A percentile compares a stretch with the other conserved stretches of the same genome.
These are phyloP conservation scores for Lophotis ruficrista DNA, from an alignment of 2,113 vertebrate genomes.

Conservation along the genomic window DNA sequence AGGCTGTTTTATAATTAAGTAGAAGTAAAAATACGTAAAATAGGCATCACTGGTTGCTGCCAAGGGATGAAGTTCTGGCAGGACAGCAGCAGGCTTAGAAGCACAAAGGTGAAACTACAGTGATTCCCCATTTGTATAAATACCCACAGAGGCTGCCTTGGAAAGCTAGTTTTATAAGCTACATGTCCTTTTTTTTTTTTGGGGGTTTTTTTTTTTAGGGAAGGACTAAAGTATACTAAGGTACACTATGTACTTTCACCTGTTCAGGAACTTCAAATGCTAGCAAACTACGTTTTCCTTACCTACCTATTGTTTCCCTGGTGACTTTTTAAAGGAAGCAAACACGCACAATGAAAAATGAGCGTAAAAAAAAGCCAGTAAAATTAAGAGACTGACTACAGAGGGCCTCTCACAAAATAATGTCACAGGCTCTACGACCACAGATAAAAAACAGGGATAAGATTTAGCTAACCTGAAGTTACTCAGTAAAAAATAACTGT, in stretches of 20 bases:
- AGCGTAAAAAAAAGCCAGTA: background rate
- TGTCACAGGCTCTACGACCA: background rate
- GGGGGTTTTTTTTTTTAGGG: background rate
- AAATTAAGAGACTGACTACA: background rate
- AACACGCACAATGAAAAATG: background rate
- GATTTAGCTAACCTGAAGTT: background rate
- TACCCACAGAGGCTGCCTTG: background rate
- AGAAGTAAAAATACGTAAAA: background rate
- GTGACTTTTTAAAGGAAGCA: slow-evolving; percentile 2
- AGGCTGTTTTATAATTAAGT: slow-evolving; percentile 17
- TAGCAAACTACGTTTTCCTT: background rate
- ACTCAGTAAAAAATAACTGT: rapidly evolving
- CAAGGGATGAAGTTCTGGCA: background rate
- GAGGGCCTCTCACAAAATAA: background rate
- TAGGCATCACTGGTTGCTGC: background rate
- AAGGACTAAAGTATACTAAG: background rate
- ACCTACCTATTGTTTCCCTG: background rate
- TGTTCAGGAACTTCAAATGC: background rate
- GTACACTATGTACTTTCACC: background rate
- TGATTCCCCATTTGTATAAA: background rate
- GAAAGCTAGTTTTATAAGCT: background rate
- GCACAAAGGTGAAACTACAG: background rate
- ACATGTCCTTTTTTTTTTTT: rapidly evolving
- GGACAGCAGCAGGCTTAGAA: background rate
- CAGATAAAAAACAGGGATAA: background rate